Base-by-base conservation (phyloP, 2,888 invertebrate genomes). In the Hyposoter dolosus region DNA sequence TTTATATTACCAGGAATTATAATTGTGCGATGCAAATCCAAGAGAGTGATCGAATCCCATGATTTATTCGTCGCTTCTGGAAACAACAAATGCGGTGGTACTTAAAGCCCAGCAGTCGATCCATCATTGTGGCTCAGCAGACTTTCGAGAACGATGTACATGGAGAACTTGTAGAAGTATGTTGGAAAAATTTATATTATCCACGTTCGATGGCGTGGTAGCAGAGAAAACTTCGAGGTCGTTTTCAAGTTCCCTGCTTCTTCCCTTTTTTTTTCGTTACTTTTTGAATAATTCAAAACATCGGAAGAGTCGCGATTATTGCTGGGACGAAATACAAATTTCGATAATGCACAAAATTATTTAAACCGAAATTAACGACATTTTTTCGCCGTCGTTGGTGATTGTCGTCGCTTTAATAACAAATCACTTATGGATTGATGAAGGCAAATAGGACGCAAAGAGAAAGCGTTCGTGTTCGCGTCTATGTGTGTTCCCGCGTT, bases 1-100 rank as follows among this genome's bases (percentile, higher is more conserved):
- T 65, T 69, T 56, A 68, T 76, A 71, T 63, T 15, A 32, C 43
- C 12, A 63, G 68, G 74, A 74, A 82, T 82, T 84, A 76, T 63
- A 84, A 78, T 77, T 84, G 60, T 80, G 32, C 23, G 56, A 50
- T 15, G 56, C 47, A 47, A 76, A 65, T 53, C 45, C 50, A 53
- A 50, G 50, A 50, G 50, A 12, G 63, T 72, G 35, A 81, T 65
- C 74, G 65, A 77, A 77, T 82, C 43, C 23, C 72, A 74, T 71
- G 63, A 82, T 79, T 75, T 28, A 79, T 79, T 56, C 47, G 28
- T 3, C 50, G 47, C 35, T n/a, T n/a, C 40, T 53, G 50, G 45
- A 72, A 28, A 15, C 7, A 69, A 68, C 43, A 15, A 43, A 75
- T 75, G 28, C 23, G 68, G 60, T 43, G 17, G 56, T 47, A n/a